phyloP scores from a whole-genome alignment of 2,113 vertebrate species.

The Thamnophis sirtalis region DNA sequence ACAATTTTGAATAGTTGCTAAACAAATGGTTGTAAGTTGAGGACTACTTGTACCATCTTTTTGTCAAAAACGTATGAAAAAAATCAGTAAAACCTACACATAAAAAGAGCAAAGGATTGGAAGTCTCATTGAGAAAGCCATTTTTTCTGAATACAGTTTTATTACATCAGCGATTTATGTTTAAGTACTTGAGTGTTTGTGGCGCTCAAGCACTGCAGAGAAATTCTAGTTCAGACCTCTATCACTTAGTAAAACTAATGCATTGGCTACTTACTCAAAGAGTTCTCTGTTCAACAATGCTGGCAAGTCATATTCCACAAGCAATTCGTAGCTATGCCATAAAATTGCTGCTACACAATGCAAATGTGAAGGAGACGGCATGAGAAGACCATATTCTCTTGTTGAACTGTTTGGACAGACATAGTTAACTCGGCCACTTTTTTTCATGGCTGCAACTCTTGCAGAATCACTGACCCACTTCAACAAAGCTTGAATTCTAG shows the following conservation, averaged over 20 bases:
- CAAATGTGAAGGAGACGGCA: slow-evolving; percentile 96
- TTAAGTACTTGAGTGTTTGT: not conserved
- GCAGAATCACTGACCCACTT: slow-evolving; percentile 98
- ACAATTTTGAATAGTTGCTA: not conserved
- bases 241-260: not conserved
- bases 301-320: slow-evolving; percentile 94
- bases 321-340: slow-evolving; percentile 96
- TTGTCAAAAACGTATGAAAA: not conserved
- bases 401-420: slow-evolving; percentile 71
- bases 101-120: not conserved
- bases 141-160: not conserved
- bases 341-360: slow-evolving; percentile 95
- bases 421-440: slow-evolving; percentile 77
- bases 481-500: slow-evolving; percentile 92
- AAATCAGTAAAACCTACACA: not conserved
- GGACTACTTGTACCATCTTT: not conserved
- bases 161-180: not conserved
- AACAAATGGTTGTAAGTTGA: not conserved
- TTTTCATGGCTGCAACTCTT: slow-evolving; percentile 86
- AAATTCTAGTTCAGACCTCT: not conserved
- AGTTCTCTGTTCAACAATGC: slow-evolving; percentile 88
- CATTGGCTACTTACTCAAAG: slow-evolving; percentile 86
- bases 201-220: not conserved
- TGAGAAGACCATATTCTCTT: slow-evolving; percentile 91
- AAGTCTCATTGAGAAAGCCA: not conserved